A percentile compares a stretch with the other conserved stretches of the same genome.
These are phyloP conservation scores for Heliothis subflexa DNA, from an alignment of 1,140 invertebrate genomes.

Conservation along the genomic window DNA sequence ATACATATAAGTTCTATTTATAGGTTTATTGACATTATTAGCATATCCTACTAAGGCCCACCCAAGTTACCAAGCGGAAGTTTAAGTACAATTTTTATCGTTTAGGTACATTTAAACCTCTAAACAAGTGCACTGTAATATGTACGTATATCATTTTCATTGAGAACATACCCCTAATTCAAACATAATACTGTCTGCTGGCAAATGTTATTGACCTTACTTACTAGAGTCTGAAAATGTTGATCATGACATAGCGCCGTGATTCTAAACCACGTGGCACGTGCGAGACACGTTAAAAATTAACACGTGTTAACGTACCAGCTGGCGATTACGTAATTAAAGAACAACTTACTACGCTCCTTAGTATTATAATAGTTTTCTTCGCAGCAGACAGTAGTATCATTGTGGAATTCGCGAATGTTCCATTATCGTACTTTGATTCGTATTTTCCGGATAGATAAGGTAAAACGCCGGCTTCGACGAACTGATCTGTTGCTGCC, in stretches of 20 bases:
- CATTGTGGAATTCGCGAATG: too few species aligned
- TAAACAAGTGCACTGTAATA: too few species aligned
- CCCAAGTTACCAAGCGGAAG: too few species aligned
- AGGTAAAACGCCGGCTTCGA: not conserved
- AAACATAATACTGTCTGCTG: too few species aligned
- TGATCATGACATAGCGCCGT: conserved; percentile 5
- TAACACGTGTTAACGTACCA: conserved; percentile 4
- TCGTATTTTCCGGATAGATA: conserved; percentile 3
- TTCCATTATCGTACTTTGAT: not conserved
- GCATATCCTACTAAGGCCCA: not conserved
- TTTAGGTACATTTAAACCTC: too few species aligned
- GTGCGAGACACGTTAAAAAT: not conserved
- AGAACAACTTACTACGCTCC: not conserved
- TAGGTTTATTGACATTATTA: not conserved
- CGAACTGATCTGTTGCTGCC: too few species aligned
- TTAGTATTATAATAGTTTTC: not conserved
- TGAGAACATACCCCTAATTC: too few species aligned
- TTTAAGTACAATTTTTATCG: too few species aligned
- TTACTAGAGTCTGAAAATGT: conserved; percentile 1
- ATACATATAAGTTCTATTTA: not conserved
- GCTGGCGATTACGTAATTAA: not conserved
- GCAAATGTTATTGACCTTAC: conserved; percentile 19
- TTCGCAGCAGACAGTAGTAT: not conserved
- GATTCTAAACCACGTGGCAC: conserved; percentile 8
- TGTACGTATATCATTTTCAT: too few species aligned